These are phyloP conservation scores for Acheta domesticus DNA, from an alignment of 2,888 invertebrate genomes.

Conservation along the genomic window DNA sequence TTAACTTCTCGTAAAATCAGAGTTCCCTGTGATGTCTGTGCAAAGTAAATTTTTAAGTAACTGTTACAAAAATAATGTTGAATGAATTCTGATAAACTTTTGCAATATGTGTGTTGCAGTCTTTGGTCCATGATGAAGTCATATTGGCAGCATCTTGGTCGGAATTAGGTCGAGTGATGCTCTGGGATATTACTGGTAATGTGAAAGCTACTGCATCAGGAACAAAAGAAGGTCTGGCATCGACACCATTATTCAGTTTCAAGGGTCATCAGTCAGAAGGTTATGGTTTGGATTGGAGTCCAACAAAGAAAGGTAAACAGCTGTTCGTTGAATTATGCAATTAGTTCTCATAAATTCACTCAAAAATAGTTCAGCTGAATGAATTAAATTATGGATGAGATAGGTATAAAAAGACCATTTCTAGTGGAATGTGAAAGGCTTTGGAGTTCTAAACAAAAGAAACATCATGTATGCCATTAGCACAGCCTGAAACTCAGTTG, in stretches of 20 bases:
- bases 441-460: too few relatives aligned
- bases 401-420: too few relatives aligned
- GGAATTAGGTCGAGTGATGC: slow-evolving; percentile 84
- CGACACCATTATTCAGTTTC: slow-evolving; percentile 75
- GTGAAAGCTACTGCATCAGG: slow-evolving; percentile 76
- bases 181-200: slow-evolving; percentile 85
- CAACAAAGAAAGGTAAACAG: slow-evolving; percentile 64
- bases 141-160: slow-evolving; percentile 92
- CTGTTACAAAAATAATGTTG: too few relatives aligned
- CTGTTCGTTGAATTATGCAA: not conserved
- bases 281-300: slow-evolving; percentile 92
- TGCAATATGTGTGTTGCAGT: not conserved
- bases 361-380: too few relatives aligned
- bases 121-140: slow-evolving; percentile 54
- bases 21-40: too few relatives aligned
- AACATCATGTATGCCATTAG: too few relatives aligned
- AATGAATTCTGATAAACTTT: too few relatives aligned
- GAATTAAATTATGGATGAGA: too few relatives aligned
- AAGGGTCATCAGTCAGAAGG: slow-evolving; percentile 88
- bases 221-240: slow-evolving; percentile 48
- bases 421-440: too few relatives aligned
- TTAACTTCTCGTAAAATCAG: too few relatives aligned
- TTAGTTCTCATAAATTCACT: not conserved
- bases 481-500: too few relatives aligned
- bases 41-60: too few relatives aligned